Conservation (phyloP, 2,888 invertebrate species). For the Adelphocoris suturalis region DNA sequence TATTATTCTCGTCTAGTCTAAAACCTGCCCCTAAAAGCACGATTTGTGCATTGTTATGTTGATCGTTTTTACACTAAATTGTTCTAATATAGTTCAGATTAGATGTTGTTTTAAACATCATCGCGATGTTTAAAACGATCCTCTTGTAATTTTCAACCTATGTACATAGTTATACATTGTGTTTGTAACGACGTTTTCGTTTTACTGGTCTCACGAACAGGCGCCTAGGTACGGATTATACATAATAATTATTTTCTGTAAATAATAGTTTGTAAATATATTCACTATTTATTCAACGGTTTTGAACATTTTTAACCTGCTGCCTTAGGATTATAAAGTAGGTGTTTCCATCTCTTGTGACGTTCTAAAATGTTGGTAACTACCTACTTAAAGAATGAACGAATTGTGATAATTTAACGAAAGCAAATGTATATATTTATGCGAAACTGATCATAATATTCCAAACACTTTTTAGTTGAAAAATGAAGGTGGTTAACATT, state of each 20-base stretch:
- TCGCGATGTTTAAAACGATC: neutral
- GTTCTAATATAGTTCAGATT: neutral
- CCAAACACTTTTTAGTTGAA: too few relatives aligned
- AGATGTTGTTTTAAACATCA: neutral
- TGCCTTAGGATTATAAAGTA: too few relatives aligned
- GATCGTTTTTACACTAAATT: neutral
- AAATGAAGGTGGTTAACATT: too few relatives aligned
- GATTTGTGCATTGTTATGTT: neutral
- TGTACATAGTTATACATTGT: neutral
- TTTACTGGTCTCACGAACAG: neutral
- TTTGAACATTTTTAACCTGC: neutral
- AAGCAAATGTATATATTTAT: too few relatives aligned
- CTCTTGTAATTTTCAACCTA: neutral
- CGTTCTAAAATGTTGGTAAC: too few relatives aligned
- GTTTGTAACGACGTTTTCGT: neutral
- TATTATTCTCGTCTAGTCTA: slow-evolving; percentile 2
- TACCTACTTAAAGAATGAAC: too few relatives aligned
- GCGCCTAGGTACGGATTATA: neutral
- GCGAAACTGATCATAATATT: too few relatives aligned
- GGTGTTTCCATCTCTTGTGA: too few relatives aligned
- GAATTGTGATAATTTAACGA: too few relatives aligned
- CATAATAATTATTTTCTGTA: neutral
- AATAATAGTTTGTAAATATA: slow-evolving; percentile 35
- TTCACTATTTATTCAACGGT: neutral
- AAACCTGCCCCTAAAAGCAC: neutral